Evolutionary conservation across 1,140 invertebrate species (phyloP).

Genomic region (Pseudomyrmex dendroicus): DNA sequence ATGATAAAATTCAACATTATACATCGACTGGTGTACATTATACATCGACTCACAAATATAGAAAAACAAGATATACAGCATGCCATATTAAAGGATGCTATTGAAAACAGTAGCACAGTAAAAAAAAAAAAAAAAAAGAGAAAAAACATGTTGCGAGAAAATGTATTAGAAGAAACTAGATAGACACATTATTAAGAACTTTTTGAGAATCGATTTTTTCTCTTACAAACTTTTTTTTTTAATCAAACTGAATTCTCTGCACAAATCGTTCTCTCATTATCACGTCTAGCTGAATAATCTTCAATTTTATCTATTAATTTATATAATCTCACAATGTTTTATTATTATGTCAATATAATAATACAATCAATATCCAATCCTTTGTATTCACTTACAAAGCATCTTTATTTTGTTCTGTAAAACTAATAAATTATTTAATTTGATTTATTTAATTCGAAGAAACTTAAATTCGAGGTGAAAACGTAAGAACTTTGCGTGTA

Average conservation of each 20-base stretch:
- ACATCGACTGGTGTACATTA: slow-evolving; percentile 41
- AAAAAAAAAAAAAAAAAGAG: neutral
- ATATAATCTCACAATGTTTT: slow-evolving; percentile 1
- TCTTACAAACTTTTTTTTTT: neutral
- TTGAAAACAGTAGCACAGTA: slow-evolving; percentile 46
- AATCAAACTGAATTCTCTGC: no score
- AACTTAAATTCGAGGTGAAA: slow-evolving; percentile 3
- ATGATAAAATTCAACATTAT: slow-evolving; percentile 1
- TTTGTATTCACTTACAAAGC: slow-evolving; percentile 3
- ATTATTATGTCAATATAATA: neutral
- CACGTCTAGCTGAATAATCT: neutral
- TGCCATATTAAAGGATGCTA: slow-evolving; percentile 52
- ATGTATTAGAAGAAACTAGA: neutral
- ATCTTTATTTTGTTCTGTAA: neutral
- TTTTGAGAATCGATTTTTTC: neutral
- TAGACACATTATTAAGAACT: neutral
- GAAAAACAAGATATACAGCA: slow-evolving; percentile 55
- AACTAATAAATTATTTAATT: neutral
- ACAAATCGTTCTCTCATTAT: neutral
- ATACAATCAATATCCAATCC: neutral
- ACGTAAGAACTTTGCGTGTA: slow-evolving; percentile 40
- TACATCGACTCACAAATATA: slow-evolving; percentile 51
- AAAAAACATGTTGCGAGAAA: slow-evolving; percentile 12
- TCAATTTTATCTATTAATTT: neutral
- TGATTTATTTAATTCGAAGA: neutral